A percentile compares a stretch with the other conserved stretches of the same genome.
phyloP scores from a whole-genome alignment of 1,140 invertebrate genomes.

The Drosophila ambigua region DNA sequence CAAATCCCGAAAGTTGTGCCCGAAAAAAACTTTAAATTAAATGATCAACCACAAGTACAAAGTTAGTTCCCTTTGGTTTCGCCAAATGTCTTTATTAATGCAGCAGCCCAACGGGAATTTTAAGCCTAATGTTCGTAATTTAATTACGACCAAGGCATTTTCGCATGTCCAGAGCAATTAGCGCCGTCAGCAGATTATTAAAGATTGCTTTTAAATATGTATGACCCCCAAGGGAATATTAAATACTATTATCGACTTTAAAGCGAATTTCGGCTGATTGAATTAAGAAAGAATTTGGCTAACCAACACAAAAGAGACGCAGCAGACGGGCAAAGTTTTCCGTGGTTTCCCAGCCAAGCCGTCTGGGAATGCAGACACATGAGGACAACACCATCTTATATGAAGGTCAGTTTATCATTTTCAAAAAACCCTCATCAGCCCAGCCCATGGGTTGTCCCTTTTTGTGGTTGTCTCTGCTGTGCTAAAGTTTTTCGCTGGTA shows the following conservation, averaged over 20 bases:
- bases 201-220: conserved; percentile 48
- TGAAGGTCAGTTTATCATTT: conserved; percentile 47
- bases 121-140: conserved; percentile 36
- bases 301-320: conserved; percentile 29
- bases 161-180: conserved; percentile 38
- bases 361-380: conserved; percentile 62
- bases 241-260: conserved; percentile 38
- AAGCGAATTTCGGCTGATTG: conserved; percentile 36
- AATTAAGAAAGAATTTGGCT: conserved; percentile 34
- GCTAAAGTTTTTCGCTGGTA: conserved; percentile 35
- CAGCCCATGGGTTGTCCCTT: conserved; percentile 13
- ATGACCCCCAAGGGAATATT: conserved; percentile 28
- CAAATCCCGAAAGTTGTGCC: conserved; percentile 28
- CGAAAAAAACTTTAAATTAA: conserved; percentile 47
- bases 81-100: not conserved
- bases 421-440: conserved; percentile 25
- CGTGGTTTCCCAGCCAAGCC: conserved; percentile 11
- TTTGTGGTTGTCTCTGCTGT: conserved; percentile 21
- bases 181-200: conserved; percentile 41
- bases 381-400: conserved; percentile 15
- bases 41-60: conserved; percentile 21
- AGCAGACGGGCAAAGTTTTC: conserved; percentile 45
- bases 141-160: conserved; percentile 29
- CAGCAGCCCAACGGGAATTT: conserved; percentile 10
- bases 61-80: too few relatives aligned